Evolutionary conservation across 2,888 invertebrate genomes (phyloP), one percentile per base, ranked within the genome.

Genomic region (Ophion slaviceki): DNA sequence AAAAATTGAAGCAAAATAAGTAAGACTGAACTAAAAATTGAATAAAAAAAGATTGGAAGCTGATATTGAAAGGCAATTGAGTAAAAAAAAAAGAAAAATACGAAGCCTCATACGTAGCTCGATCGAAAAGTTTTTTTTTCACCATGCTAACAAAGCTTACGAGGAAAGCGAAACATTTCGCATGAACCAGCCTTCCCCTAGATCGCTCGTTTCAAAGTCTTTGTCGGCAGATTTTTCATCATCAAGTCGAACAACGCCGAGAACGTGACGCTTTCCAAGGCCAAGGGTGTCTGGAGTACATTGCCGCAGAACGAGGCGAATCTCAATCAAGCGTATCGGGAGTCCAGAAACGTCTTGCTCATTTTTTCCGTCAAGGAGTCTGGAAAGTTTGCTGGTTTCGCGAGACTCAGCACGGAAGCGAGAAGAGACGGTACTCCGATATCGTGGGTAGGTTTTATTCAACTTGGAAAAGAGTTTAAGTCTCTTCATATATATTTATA

Each of bases 361-460:
- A 97, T 99, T 92, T 99, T 99, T 95, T 99, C 99, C 80, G 99
- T 99, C 0, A 99, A 99, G 94, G 99, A 99, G 95, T 99, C 99
- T 95, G 99, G 99, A 64, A 98, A 98, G 94, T 98, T 98, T 95
- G 97, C 97, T 91, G 99, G 99, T 0, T 99, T 99, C 95, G 99
- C 99, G 10, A 96, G 99, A 84, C 95, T 99, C 90, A 96, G 96
- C 80, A 97, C 97, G 70, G 98, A 98, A 93, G 98, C 99, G 0
- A 96, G 98, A 77, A 97, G 98, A 90, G 98, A 99, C 94, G 97
- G 97, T 61, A 96, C 97, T 6, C 96, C 98, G 62, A 96, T 99
- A 89, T 97, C 97, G 62, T 99, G 99, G 99, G 98, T 96, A 84
- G 14, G 47, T 47, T 47, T 11, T 14, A 17, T 11, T 47, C 11